Conservation (phyloP, 2,113 vertebrate species). For the Psittacula cyanocephala region DNA sequence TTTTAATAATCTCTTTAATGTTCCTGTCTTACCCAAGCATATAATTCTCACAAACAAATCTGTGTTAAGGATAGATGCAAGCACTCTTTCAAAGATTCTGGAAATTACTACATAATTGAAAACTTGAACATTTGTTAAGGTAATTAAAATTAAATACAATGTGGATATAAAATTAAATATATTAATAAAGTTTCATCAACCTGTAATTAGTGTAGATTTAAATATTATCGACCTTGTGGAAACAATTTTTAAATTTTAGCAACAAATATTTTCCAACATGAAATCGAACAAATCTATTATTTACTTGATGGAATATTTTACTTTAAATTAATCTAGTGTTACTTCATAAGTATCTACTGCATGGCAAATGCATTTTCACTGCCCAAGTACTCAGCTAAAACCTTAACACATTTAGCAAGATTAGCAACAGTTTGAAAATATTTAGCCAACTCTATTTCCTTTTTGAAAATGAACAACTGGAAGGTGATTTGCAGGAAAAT, state of each 20-base stretch:
- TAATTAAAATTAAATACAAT: not conserved
- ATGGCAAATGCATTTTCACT: not conserved
- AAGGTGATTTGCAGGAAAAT: not conserved
- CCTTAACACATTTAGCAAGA: not conserved
- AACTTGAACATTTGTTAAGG: rapidly evolving
- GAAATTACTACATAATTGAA: not conserved
- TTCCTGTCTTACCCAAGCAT: not conserved
- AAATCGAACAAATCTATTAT: not conserved
- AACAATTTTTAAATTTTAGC: not conserved
- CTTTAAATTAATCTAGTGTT: not conserved
- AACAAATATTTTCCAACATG: not conserved
- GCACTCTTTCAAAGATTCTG: not conserved
- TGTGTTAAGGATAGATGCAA: not conserved
- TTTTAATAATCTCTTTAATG: not conserved
- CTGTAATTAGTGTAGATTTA: not conserved
- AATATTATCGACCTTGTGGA: not conserved
- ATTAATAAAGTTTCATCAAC: not conserved
- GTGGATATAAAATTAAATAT: not conserved
- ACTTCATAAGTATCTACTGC: not conserved
- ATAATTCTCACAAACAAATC: not conserved
- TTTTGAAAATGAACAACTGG: not conserved
- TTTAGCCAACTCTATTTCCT: not conserved
- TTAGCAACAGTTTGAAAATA: not conserved
- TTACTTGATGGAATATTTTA: not conserved
- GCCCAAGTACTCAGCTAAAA: not conserved